Evolutionary conservation across 2,888 invertebrate genomes (phyloP).

Genomic region (Tenodera sinensis): DNA sequence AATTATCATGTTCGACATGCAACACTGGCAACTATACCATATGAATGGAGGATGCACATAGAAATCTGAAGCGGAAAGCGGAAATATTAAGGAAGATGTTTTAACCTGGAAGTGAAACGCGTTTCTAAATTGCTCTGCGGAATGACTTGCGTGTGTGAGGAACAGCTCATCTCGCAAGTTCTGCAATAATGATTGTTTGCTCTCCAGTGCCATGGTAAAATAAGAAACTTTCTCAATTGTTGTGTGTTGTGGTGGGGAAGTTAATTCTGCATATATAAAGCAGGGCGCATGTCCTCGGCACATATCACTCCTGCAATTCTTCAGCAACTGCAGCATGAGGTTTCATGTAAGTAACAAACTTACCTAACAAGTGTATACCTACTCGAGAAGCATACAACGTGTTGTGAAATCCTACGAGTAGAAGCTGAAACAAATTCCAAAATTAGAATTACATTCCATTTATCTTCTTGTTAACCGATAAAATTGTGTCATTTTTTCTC

Average conservation of each 20-base stretch:
- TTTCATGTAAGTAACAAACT: neutral
- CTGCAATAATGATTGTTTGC: slow-evolving; percentile 1
- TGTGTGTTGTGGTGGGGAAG: neutral
- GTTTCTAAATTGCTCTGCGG: neutral
- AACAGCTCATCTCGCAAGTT: neutral
- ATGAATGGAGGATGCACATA: too few relatives aligned
- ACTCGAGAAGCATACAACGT: too few relatives aligned
- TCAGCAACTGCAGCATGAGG: neutral
- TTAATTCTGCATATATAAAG: neutral
- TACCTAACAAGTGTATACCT: too few relatives aligned
- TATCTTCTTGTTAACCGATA: too few relatives aligned
- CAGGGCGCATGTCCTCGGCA: neutral
- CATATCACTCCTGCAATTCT: neutral
- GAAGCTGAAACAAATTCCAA: too few relatives aligned
- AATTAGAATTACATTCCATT: too few relatives aligned
- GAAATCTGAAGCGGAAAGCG: neutral
- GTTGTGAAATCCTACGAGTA: too few relatives aligned
- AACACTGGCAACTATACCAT: too few relatives aligned
- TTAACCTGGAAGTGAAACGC: neutral
- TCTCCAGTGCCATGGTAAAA: neutral
- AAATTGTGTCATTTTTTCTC: too few relatives aligned
- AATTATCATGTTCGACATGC: too few relatives aligned
- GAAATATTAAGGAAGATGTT: neutral
- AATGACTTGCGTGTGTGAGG: neutral
- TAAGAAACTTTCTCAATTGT: slow-evolving; percentile 7